These are phyloP conservation scores for Hofmannophila pseudospretella DNA, from an alignment of 2,888 invertebrate genomes.

Conservation along the genomic window DNA sequence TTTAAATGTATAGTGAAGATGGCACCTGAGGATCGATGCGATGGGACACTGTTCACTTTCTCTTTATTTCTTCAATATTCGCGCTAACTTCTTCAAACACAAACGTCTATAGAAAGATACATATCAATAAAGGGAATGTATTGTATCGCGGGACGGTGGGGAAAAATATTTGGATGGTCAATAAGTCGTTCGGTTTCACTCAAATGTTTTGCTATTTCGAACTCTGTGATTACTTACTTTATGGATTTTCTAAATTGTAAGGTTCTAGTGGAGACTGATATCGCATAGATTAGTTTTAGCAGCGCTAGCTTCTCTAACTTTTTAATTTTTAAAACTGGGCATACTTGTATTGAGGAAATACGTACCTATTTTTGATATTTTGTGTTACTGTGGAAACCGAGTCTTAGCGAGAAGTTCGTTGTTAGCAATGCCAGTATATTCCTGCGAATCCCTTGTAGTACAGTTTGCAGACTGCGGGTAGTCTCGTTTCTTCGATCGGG, in stretches of 20 bases:
- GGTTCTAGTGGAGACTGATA: constrained; percentile 78
- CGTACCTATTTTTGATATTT: constrained; percentile 61
- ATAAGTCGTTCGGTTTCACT: constrained; percentile 56
- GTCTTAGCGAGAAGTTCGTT: neutral
- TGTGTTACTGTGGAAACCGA: constrained; percentile 47
- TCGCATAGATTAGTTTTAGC: constrained; percentile 77
- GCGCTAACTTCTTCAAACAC: constrained; percentile 44
- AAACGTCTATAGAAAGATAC: constrained; percentile 69
- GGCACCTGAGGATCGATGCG: constrained; percentile 67
- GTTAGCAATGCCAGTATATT: neutral
- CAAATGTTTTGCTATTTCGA: constrained; percentile 72
- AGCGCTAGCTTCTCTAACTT: constrained; percentile 74
- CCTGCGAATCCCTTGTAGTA: neutral
- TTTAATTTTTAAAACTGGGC: constrained; percentile 59
- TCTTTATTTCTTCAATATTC: constrained; percentile 46
- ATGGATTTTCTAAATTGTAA: constrained; percentile 76
- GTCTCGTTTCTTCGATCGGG: neutral
- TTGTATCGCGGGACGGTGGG: constrained; percentile 57
- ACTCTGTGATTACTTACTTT: constrained; percentile 77
- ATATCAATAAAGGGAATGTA: constrained; percentile 67
- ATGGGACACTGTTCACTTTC: constrained; percentile 65
- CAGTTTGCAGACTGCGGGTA: neutral
- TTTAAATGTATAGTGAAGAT: constrained; percentile 44
- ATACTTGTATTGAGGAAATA: constrained; percentile 39
- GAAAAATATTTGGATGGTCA: constrained; percentile 39